These are phyloP conservation scores for Agrotis ipsilon DNA, from an alignment of 2,888 invertebrate genomes.

Conservation along the genomic window DNA sequence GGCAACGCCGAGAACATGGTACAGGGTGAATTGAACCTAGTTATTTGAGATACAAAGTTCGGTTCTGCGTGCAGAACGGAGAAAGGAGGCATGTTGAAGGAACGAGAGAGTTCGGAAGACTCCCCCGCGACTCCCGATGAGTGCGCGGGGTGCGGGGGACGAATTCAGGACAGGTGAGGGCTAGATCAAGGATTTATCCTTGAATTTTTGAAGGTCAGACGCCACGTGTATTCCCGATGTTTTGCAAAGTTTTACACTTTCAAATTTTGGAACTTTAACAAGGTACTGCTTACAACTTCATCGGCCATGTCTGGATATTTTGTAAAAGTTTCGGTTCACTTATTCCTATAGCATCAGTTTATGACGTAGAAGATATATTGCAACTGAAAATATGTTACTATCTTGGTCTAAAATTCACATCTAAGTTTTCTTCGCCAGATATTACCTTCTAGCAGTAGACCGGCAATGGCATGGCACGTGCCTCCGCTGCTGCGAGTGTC, in stretches of 20 bases:
- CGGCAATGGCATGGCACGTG: conserved; percentile 97
- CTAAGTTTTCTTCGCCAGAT: conserved; percentile 72
- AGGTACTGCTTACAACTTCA: neutral
- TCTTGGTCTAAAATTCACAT: conserved; percentile 6
- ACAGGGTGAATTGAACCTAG: conserved; percentile 76
- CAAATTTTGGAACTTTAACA: neutral
- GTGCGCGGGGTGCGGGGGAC: conserved; percentile 92
- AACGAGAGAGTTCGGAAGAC: conserved; percentile 91
- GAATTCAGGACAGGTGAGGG: conserved; percentile 91
- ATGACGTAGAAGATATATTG: neutral
- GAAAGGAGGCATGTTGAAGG: conserved; percentile 92
- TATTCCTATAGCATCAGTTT: neutral
- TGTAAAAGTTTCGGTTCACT: neutral
- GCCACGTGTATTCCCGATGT: neutral
- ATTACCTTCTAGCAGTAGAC: conserved; percentile 96
- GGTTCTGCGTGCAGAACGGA: conserved; percentile 75
- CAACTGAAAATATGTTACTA: neutral
- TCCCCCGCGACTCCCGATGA: conserved; percentile 86
- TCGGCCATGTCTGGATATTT: neutral
- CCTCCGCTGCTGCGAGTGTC: conserved; percentile 96
- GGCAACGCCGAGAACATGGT: conserved; percentile 64
- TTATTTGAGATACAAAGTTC: conserved; percentile 83
- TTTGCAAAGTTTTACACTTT: neutral
- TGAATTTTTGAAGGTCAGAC: conserved; percentile 8
- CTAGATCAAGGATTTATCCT: conserved; percentile 23